A percentile compares a stretch with the other conserved stretches of the same genome.
phyloP scores from a whole-genome alignment of 2,113 vertebrate genomes.

The Ageneiosus marmoratus region DNA sequence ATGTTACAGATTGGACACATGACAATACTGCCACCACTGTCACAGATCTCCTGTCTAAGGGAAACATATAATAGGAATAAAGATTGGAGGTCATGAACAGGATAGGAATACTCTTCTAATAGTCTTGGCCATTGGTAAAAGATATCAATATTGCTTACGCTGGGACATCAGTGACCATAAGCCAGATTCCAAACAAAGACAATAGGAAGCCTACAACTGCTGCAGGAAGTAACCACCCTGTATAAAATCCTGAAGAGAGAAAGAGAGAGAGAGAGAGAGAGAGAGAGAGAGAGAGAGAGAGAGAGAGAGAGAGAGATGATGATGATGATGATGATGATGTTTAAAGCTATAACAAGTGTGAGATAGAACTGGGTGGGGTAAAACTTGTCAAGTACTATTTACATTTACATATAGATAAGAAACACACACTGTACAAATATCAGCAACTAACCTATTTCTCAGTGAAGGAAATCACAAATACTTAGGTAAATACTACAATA shows the following conservation, averaged over 20 bases:
- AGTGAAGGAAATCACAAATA: background rate
- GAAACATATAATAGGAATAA: slow-evolving; percentile 44
- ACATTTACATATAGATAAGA: slow-evolving; percentile 21
- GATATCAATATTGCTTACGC: slow-evolving; percentile 65
- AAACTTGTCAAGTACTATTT: slow-evolving; percentile 9
- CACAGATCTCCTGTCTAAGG: slow-evolving; percentile 75
- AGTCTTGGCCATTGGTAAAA: background rate
- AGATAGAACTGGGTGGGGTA: slow-evolving; percentile 14
- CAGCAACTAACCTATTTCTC: background rate
- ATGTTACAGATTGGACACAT: slow-evolving; percentile 79
- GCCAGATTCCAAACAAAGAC: slow-evolving; percentile 74
- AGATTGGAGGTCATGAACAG: background rate
- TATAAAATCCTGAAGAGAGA: slow-evolving; percentile 74
- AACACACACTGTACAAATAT: background rate
- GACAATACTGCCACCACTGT: slow-evolving; percentile 66
- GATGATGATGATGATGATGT: too few relatives aligned
- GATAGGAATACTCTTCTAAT: background rate
- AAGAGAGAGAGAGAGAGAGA: slow-evolving; percentile 5
- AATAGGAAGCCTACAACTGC: slow-evolving; percentile 74
- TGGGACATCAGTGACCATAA: slow-evolving; percentile 72
- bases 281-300: background rate
- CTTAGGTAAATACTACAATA: background rate
- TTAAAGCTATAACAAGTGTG: background rate
- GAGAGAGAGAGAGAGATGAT: background rate
- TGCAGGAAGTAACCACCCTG: slow-evolving; percentile 77